These are phyloP conservation scores for Epinephelus cyanopodus DNA, from an alignment of 2,113 vertebrate genomes.

Conservation along the genomic window DNA sequence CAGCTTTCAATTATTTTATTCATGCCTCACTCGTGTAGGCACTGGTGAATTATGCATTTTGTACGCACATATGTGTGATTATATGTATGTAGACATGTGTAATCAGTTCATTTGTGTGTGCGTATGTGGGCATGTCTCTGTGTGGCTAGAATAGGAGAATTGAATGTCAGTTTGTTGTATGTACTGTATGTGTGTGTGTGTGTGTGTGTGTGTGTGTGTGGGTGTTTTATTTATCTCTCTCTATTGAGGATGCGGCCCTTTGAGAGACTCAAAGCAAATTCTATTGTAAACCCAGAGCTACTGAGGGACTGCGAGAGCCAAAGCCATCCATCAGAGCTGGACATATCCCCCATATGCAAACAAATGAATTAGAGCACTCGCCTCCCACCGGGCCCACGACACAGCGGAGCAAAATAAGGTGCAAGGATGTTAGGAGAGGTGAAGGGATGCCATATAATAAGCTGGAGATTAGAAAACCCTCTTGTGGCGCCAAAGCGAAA, in stretches of 20 bases:
- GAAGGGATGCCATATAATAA: constrained; percentile 56
- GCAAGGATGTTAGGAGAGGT: constrained; percentile 51
- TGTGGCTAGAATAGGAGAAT: constrained; percentile 21
- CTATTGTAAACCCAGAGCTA: constrained; percentile 67
- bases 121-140: constrained; percentile 7
- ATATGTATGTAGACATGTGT: constrained; percentile 15
- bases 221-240: constrained; percentile 76
- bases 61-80: constrained; percentile 24
- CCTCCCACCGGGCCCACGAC: constrained; percentile 44
- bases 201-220: constrained; percentile 47
- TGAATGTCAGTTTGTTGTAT: constrained; percentile 46
- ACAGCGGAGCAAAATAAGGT: constrained; percentile 55
- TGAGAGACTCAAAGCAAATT: constrained; percentile 72
- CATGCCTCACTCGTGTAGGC: background rate
- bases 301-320: constrained; percentile 60
- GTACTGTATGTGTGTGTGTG: constrained; percentile 19
- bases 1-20: constrained; percentile 1
- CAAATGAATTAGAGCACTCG: constrained; percentile 79
- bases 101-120: background rate
- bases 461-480: constrained; percentile 65
- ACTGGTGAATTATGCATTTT: constrained; percentile 14
- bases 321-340: constrained; percentile 80
- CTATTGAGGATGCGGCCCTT: constrained; percentile 73
- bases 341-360: constrained; percentile 78
- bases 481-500: constrained; percentile 50